Percentiles rank a stretch among this genome's conserved stretches.
Evolutionary conservation across 2,888 invertebrate genomes (phyloP).

Genomic region (Rotaria sp.): DNA sequence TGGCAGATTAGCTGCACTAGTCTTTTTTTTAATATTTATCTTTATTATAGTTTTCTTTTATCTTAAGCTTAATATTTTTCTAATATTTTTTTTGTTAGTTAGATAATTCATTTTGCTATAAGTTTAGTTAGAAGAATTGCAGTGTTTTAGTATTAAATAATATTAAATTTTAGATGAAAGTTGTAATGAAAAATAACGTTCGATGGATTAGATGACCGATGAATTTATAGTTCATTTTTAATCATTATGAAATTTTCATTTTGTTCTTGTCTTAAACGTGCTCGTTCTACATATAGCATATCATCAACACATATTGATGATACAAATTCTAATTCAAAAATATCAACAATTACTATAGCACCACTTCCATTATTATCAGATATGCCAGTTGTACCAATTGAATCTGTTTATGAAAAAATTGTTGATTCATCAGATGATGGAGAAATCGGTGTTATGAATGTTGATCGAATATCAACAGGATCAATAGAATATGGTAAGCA

Average conservation of each 20-base stretch:
- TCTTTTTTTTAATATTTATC: too few species aligned
- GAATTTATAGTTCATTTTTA: neutral
- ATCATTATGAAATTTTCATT: neutral
- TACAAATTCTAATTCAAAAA: neutral
- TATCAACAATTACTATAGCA: neutral
- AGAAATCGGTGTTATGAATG: neutral
- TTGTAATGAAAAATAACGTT: neutral
- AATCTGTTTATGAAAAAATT: neutral
- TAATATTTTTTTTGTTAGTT: too few species aligned
- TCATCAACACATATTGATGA: neutral
- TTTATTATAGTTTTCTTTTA: too few species aligned
- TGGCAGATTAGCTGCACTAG: neutral
- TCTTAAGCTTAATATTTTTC: too few species aligned
- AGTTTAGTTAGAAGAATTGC: too few species aligned
- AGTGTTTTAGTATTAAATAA: neutral
- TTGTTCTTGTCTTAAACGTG: slow-evolving; percentile 25
- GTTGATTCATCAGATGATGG: neutral
- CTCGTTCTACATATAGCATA: neutral
- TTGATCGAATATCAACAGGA: neutral
- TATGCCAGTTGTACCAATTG: neutral
- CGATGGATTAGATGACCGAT: neutral
- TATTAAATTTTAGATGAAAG: neutral
- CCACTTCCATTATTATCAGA: neutral
- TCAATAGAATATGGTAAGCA: neutral
- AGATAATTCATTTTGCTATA: too few species aligned